phyloP scores from a whole-genome alignment of 2,888 invertebrate species.

The Apodemia hepburni region DNA sequence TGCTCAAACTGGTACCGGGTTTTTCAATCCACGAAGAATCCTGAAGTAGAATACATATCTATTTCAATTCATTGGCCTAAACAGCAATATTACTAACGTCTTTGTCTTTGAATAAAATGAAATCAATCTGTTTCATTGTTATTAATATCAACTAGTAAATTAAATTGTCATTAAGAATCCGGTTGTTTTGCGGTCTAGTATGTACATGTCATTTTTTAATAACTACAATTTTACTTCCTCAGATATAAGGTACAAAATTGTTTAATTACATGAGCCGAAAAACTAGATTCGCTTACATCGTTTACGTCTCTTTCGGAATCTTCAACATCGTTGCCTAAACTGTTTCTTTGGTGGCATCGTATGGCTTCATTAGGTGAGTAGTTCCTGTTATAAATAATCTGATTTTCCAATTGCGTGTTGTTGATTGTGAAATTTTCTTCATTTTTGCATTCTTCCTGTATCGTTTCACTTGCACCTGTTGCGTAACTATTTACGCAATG shows the following conservation, averaged over 20 bases:
- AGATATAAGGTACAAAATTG: slow-evolving; percentile 40
- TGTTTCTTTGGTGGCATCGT: slow-evolving; percentile 52
- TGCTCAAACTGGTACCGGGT: slow-evolving; percentile 34
- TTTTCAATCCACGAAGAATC: slow-evolving; percentile 54
- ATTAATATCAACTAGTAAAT: slow-evolving; percentile 52
- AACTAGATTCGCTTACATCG: slow-evolving; percentile 56
- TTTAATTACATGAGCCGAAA: slow-evolving; percentile 56
- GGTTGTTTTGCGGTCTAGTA: slow-evolving; percentile 58
- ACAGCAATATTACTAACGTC: slow-evolving; percentile 38
- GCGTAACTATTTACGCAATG: slow-evolving; percentile 50
- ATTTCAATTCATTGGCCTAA: slow-evolving; percentile 24
- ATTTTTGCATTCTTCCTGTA: slow-evolving; percentile 46
- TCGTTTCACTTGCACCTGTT: slow-evolving; percentile 55
- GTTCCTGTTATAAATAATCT: slow-evolving; percentile 51
- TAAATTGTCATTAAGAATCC: slow-evolving; percentile 69
- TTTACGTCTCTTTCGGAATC: slow-evolving; percentile 52
- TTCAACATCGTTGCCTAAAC: slow-evolving; percentile 47
- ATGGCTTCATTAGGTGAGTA: slow-evolving; percentile 53
- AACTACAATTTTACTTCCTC: background rate
- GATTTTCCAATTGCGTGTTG: slow-evolving; percentile 43
- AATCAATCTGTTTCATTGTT: slow-evolving; percentile 56
- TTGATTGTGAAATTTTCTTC: slow-evolving; percentile 45
- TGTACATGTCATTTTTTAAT: background rate
- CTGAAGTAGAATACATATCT: slow-evolving; percentile 46
- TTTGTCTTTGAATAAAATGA: slow-evolving; percentile 46